phyloP scores from a whole-genome alignment of 2,113 vertebrate genomes.

The Rousettus leschenaultii region DNA sequence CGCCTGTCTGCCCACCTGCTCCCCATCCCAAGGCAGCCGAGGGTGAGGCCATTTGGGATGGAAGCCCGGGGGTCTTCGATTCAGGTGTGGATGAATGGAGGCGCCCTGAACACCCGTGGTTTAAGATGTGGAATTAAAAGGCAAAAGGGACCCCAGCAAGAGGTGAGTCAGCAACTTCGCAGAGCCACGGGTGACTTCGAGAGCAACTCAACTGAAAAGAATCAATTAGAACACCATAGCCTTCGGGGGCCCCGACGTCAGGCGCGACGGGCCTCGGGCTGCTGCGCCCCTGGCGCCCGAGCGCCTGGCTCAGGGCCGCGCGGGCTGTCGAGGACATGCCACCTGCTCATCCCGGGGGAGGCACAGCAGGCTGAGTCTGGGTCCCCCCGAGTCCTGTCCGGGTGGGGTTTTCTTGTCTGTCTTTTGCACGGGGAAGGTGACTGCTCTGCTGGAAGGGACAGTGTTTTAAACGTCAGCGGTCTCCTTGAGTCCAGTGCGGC shows the following conservation, averaged over 20 bases:
- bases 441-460: background rate
- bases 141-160: slow-evolving; percentile 54
- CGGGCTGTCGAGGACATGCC: too few relatives aligned
- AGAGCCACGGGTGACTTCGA: slow-evolving; percentile 29
- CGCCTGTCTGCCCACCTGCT: slow-evolving; percentile 33
- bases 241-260: background rate
- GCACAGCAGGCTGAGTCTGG: background rate
- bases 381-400: background rate
- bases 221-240: background rate
- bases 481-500: background rate
- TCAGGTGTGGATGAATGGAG: slow-evolving; percentile 39
- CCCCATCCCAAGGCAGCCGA: slow-evolving; percentile 8
- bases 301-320: background rate
- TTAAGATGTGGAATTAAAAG: slow-evolving; percentile 67
- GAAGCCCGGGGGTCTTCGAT: slow-evolving; percentile 26
- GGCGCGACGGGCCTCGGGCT: background rate
- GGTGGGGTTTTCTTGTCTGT: background rate
- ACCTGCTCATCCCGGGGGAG: background rate
- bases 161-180: slow-evolving; percentile 57
- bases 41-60: slow-evolving; percentile 47
- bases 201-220: background rate
- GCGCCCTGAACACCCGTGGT: slow-evolving; percentile 31
- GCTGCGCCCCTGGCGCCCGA: background rate
- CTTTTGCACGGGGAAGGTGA: background rate
- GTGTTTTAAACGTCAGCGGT: background rate